A percentile compares a stretch with the other conserved stretches of the same genome.
Evolutionary conservation across 2,888 invertebrate genomes (phyloP).

Genomic region (Homarus gammarus): DNA sequence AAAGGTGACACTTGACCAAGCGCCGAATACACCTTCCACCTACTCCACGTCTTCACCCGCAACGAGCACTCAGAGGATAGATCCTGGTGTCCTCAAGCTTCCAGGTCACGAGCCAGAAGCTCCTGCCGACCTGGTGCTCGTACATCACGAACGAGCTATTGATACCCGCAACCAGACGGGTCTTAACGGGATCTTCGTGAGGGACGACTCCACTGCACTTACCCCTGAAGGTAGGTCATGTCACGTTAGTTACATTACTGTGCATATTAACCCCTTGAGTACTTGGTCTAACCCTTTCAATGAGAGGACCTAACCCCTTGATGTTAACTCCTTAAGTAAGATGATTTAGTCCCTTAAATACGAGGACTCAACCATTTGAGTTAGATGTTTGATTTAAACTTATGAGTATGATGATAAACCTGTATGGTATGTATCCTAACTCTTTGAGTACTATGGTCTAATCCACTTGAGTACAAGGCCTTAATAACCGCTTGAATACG

Average conservation of each 20-base stretch:
- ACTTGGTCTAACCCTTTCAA: too few species aligned
- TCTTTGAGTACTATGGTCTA: too few species aligned
- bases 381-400: too few species aligned
- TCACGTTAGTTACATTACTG: neutral
- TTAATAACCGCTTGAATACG: too few species aligned
- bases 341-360: too few species aligned
- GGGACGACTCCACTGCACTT: constrained; percentile 44
- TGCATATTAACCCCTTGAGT: too few species aligned
- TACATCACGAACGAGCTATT: constrained; percentile 64
- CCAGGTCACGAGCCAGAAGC: constrained; percentile 72
- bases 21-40: neutral
- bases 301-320: too few species aligned
- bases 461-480: too few species aligned
- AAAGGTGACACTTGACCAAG: neutral
- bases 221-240: constrained; percentile 47
- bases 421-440: too few species aligned
- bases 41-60: neutral
- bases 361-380: too few species aligned
- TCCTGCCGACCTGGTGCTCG: constrained; percentile 64
- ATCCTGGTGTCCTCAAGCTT: constrained; percentile 59
- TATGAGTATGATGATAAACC: too few species aligned
- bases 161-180: constrained; percentile 56
- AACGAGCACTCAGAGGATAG: constrained; percentile 1
- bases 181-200: constrained; percentile 56
- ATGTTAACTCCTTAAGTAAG: too few species aligned